These are phyloP conservation scores for Aplidium turbinatum DNA, from an alignment of 23 tunicate species.

Conservation along the genomic window DNA sequence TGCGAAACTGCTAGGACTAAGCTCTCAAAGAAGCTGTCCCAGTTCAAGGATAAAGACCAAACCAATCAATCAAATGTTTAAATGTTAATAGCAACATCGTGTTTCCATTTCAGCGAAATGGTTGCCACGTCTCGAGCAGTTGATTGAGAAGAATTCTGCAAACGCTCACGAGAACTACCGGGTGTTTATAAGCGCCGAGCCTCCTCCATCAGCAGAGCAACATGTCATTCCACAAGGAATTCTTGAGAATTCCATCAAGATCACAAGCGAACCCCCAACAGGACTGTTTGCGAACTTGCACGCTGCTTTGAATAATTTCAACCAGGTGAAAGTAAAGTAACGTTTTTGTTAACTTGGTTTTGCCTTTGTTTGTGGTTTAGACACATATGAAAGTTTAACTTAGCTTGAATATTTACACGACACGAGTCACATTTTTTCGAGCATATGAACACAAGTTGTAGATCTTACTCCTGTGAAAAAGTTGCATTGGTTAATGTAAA, in stretches of 20 bases:
- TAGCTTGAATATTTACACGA: background rate
- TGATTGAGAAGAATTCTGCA: conserved; percentile 58
- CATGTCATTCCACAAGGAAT: conserved; percentile 93
- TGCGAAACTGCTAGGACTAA: too few relatives aligned
- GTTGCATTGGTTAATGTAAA: too few relatives aligned
- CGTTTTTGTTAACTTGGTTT: background rate
- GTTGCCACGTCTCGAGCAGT: conserved; percentile 78
- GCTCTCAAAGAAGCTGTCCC: too few relatives aligned
- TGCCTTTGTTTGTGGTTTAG: too few relatives aligned
- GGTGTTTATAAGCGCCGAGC: conserved; percentile 90
- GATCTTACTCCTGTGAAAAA: too few relatives aligned
- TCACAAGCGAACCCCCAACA: conserved; percentile 92
- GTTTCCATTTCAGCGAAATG: conserved; percentile 68
- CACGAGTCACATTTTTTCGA: too few relatives aligned
- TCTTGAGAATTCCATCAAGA: conserved; percentile 86
- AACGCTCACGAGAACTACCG: conserved; percentile 80
- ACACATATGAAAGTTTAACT: too few relatives aligned
- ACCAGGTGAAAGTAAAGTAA: conserved; percentile 42
- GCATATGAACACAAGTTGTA: too few relatives aligned
- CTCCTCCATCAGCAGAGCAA: conserved; percentile 63
- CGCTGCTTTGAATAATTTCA: conserved; percentile 85
- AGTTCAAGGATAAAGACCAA: too few relatives aligned
- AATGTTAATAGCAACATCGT: too few relatives aligned
- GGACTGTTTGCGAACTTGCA: conserved; percentile 89
- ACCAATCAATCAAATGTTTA: too few relatives aligned